Conservation (phyloP, 2,888 invertebrate genomes). For the Caenorhabditis sp. region DNA sequence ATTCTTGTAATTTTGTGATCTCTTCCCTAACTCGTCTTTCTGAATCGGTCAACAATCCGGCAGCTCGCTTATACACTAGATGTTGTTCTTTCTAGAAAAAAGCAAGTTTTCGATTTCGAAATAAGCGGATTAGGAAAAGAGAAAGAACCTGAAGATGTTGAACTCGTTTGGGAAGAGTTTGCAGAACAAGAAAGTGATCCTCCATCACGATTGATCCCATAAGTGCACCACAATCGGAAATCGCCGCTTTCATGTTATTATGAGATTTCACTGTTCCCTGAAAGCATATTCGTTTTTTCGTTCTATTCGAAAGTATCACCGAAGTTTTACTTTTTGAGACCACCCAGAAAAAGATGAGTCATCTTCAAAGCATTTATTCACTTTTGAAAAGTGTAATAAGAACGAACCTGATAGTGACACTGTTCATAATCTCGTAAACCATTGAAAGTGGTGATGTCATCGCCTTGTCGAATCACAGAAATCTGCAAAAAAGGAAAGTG, state of each 20-base stretch:
- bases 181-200: conserved; percentile 68
- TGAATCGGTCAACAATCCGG: conserved; percentile 54
- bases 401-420: conserved; percentile 60
- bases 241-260: conserved; percentile 58
- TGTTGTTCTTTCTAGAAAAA: conserved; percentile 59
- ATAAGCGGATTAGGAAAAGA: conserved; percentile 7
- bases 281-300: background rate
- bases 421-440: conserved; percentile 48
- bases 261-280: conserved; percentile 50
- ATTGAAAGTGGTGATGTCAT: conserved; percentile 36
- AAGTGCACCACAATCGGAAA: conserved; percentile 66
- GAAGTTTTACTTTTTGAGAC: no score
- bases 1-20: conserved; percentile 46
- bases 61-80: conserved; percentile 64
- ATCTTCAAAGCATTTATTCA: no score
- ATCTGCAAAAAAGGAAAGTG: conserved; percentile 47
- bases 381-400: background rate
- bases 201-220: conserved; percentile 67
- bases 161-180: conserved; percentile 63
- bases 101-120: background rate
- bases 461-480: conserved; percentile 56
- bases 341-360: no score
- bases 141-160: conserved; percentile 46
- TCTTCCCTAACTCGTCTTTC: conserved; percentile 53
- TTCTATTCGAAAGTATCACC: no score